Conservation (phyloP, 2,113 vertebrate genomes). For the Cyrtonyx montezumae region DNA sequence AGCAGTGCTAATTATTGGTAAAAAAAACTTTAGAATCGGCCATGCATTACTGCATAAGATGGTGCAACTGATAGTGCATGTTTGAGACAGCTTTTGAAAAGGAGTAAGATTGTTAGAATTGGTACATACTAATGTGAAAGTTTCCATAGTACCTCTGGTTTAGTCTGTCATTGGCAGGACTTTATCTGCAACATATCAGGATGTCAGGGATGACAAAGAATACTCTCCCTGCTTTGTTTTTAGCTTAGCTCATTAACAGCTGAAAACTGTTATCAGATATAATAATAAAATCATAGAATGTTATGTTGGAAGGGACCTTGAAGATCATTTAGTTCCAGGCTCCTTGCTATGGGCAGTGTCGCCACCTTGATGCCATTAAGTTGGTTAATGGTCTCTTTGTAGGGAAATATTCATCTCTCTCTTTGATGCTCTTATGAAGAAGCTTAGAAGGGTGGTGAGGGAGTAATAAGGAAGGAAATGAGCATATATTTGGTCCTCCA, state of each 20-base stretch:
- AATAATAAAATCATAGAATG: neutral
- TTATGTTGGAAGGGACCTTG: neutral
- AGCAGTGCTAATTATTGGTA: constrained; percentile 15
- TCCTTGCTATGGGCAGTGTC: neutral
- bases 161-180: neutral
- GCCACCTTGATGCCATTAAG: neutral
- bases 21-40: neutral
- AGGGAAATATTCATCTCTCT: neutral
- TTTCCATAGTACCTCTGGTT: neutral
- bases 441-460: neutral
- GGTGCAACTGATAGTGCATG: neutral
- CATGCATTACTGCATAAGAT: neutral
- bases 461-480: neutral
- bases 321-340: too few relatives aligned
- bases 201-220: neutral
- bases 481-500: neutral
- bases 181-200: neutral
- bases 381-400: neutral
- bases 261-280: neutral
- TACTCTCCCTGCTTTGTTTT: neutral
- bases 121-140: neutral
- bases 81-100: neutral
- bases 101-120: neutral
- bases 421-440: neutral
- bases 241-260: neutral